A percentile compares a stretch with the other conserved stretches of the same genome.
phyloP scores from a whole-genome alignment of 2,797 vertebrate genomes.

The Darevskia mixta region DNA sequence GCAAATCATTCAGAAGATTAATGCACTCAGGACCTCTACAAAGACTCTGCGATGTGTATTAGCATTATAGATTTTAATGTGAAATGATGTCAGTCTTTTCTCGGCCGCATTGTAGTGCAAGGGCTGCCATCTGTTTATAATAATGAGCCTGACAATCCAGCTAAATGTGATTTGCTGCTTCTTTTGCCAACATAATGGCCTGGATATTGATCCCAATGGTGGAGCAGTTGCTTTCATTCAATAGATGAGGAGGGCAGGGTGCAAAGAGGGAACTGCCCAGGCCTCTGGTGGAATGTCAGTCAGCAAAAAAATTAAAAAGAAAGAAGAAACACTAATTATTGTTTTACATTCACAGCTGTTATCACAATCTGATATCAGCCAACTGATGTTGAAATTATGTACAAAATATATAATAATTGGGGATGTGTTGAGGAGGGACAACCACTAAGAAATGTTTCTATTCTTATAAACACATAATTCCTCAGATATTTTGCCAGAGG shows the following conservation, averaged over 20 bases:
- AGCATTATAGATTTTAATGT: conserved; percentile 98
- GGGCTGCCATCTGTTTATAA: conserved; percentile 94
- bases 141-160: conserved; percentile 93
- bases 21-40: conserved; percentile 78
- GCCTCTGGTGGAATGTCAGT: conserved; percentile 42
- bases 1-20: conserved; percentile 82
- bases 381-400: background rate
- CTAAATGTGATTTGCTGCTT: conserved; percentile 91
- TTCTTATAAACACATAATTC: background rate
- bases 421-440: background rate
- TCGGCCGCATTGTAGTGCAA: conserved; percentile 86
- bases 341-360: background rate
- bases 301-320: background rate
- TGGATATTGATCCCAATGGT: conserved; percentile 91
- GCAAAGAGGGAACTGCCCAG: conserved; percentile 58
- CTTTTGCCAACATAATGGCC: conserved; percentile 90
- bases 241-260: conserved; percentile 80
- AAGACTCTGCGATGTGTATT: conserved; percentile 87
- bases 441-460: background rate
- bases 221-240: conserved; percentile 85
- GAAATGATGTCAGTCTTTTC: conserved; percentile 92
- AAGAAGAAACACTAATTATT: background rate
- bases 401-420: background rate
- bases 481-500: background rate
- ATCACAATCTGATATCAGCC: background rate